phyloP scores from a whole-genome alignment of 1,140 invertebrate species.

The Zaprionus kolodkinae region DNA sequence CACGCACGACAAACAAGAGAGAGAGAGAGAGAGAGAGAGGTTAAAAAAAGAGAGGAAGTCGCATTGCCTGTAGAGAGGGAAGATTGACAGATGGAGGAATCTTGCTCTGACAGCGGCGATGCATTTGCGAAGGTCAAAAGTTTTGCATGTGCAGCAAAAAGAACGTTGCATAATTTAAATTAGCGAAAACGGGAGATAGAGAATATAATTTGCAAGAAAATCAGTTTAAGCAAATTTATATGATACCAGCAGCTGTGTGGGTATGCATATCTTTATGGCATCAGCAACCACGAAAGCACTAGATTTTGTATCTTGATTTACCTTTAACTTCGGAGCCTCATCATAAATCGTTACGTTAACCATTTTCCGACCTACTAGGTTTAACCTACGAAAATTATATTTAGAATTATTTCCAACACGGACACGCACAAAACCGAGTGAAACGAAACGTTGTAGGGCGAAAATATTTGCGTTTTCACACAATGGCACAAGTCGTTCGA shows the following conservation, averaged over 20 bases:
- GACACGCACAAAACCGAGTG: constrained; percentile 62
- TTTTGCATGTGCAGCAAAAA: constrained; percentile 54
- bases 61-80: constrained; percentile 9
- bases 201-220: constrained; percentile 9
- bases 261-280: constrained; percentile 61
- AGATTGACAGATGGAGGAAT: constrained; percentile 54
- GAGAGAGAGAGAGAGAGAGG: not conserved
- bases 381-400: constrained; percentile 44
- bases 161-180: constrained; percentile 66
- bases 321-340: constrained; percentile 76
- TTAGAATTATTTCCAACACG: constrained; percentile 38
- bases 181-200: constrained; percentile 17
- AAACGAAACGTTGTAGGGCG: constrained; percentile 31
- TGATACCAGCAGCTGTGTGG: not conserved
- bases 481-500: constrained; percentile 60
- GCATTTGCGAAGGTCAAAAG: constrained; percentile 52
- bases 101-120: constrained; percentile 44
- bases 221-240: constrained; percentile 34
- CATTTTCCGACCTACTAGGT: constrained; percentile 66
- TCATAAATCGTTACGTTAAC: constrained; percentile 82
- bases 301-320: constrained; percentile 41
- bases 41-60: not conserved
- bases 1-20: not conserved
- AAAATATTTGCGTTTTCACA: constrained; percentile 48
- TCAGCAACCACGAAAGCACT: constrained; percentile 33